Percentiles rank a stretch among this genome's conserved stretches.
Conservation (phyloP, 2,113 vertebrate genomes). For the Myrmecobius fasciatus region DNA sequence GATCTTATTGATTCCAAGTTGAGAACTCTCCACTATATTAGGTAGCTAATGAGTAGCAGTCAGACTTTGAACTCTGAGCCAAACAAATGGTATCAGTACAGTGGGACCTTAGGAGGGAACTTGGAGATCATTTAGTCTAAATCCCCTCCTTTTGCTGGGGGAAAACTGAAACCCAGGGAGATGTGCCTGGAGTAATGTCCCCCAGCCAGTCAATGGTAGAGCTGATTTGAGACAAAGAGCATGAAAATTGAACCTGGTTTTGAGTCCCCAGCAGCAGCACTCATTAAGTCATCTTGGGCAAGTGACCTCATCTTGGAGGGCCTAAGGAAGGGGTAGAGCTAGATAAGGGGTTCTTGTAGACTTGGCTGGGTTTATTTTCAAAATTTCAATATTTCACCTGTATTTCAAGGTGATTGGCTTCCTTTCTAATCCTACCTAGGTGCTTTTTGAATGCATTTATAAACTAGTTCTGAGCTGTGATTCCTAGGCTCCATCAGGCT, state of each 20-base stretch:
- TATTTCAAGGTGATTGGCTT: background rate
- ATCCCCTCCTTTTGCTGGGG: conserved; percentile 1
- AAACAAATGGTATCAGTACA: background rate
- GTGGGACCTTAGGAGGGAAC: background rate
- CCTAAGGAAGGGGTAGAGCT: background rate
- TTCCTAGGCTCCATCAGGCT: background rate
- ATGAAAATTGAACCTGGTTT: background rate
- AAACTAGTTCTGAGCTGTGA: background rate
- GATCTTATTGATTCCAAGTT: background rate
- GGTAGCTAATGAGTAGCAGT: background rate
- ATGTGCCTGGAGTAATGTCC: background rate
- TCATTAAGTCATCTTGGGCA: background rate
- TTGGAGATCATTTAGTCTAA: background rate
- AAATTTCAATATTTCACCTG: background rate
- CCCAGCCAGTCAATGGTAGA: background rate
- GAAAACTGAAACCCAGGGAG: background rate
- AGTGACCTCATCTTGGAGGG: too few relatives aligned
- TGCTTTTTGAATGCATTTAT: background rate
- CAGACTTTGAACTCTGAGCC: background rate
- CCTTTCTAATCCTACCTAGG: background rate
- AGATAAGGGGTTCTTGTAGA: background rate
- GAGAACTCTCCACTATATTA: background rate
- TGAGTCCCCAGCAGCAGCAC: background rate
- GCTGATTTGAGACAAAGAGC: too few relatives aligned
- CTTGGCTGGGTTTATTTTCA: background rate